Evolutionary conservation across 2,797 vertebrate genomes (phyloP).

Genomic region (Ispidina lecontei): DNA sequence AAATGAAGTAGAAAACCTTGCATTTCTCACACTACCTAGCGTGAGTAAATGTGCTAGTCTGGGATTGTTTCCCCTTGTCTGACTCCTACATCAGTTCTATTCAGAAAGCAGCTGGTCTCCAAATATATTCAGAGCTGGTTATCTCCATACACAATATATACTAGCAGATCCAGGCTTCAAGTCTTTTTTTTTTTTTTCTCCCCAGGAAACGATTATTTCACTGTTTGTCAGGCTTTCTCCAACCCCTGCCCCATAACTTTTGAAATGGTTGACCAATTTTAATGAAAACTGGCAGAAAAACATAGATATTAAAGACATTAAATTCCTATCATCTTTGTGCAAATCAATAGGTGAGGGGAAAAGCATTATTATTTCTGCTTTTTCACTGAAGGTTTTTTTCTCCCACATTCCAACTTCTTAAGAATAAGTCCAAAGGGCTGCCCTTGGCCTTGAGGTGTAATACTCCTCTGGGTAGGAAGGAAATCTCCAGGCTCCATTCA

Average conservation of each 20-base stretch:
- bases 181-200: neutral
- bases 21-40: neutral
- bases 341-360: slow-evolving; percentile 29
- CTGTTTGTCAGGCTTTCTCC: slow-evolving; percentile 30
- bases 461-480: no score
- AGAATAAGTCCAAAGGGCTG: neutral
- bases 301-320: slow-evolving; percentile 33
- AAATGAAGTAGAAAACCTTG: slow-evolving; percentile 7
- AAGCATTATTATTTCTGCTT: neutral
- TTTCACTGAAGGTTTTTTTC: neutral
- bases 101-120: slow-evolving; percentile 35
- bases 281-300: slow-evolving; percentile 34
- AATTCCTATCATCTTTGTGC: neutral
- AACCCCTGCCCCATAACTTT: neutral
- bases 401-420: neutral
- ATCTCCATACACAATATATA: slow-evolving; percentile 25
- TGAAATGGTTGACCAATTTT: slow-evolving; percentile 5
- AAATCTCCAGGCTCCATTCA: neutral
- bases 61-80: slow-evolving; percentile 36
- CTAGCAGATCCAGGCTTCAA: neutral
- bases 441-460: neutral
- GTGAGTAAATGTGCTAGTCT: neutral
- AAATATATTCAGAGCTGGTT: slow-evolving; percentile 39
- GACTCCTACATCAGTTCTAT: slow-evolving; percentile 31
- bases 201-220: slow-evolving; percentile 18